Base-by-base conservation (phyloP, 1,140 invertebrate genomes). In the Cherax quadricarinatus region DNA sequence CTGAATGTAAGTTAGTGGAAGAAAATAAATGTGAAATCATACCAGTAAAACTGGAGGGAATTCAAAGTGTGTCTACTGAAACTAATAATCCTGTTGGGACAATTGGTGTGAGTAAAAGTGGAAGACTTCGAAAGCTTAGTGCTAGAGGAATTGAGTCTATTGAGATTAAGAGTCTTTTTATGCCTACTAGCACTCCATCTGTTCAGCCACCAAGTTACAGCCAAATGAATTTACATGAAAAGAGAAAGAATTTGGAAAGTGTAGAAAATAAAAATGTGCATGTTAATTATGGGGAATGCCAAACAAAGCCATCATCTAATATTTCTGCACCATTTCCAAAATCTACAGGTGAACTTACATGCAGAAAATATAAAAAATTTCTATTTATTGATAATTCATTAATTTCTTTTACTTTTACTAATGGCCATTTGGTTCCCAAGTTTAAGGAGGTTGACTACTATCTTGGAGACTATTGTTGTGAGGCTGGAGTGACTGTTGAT, bases 41-140 rank as follows among this genome's bases (percentile, higher is more conserved):
- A 57, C 53, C 53, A 57, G 14, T 14, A 57, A 57, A 14, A 10
- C 9, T 9, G 14, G 53, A 57, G 53, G 14, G 5, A 57, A 57
- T 57, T 14, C 9, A 10, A 14, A 6, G 53, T 57, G 53, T 57
- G 14, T 5, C 53, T 10, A 57, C 14, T 57, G 53, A 57, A 57
- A 1, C 53, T 10, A 57, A 83, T 16, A 6, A 51, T 57, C 21
- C n/a, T 48, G 49, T 5, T 41, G 88, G 88, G n/a, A 83, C 88
- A 73, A 53, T 89, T 14, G 88, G 88, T 1, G 21, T 89, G 41
- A 89, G 88, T 57, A 89, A 89, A 60, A 89, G 88, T 84, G 88
- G 88, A 9, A 73, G 88, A 41, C 80, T 89, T 24, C 66, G 88
- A 4, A 89, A 89, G 48, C 51, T 78, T 18, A 89, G 88, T 78